Base-by-base conservation (phyloP, 2,888 invertebrate species). In the Trachelus tabidus region DNA sequence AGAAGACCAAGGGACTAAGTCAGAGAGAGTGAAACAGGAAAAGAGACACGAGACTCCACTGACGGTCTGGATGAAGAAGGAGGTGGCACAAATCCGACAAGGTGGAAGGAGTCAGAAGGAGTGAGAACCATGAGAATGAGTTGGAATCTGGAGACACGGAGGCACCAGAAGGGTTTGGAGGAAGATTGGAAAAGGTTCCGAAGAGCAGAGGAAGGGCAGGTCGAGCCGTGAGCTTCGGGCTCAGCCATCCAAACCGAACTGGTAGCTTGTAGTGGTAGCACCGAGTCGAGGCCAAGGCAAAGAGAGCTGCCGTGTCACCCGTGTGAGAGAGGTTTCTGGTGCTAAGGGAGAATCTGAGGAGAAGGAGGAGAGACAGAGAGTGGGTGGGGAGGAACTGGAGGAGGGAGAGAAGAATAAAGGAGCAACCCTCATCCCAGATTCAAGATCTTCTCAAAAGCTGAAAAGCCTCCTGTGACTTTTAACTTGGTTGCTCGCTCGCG, bases 211-310 rank as follows among this genome's bases (percentile, higher is more conserved):
- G 9, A 40, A 40, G 37, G 12, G 37, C 37, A 82, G 79, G 81
- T 81, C 79, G 82, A 80, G 82, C 77, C 77, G 80, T 77, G 56
- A 23, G 56, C 56, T 56, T 56, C 56, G 56, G 56, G 56, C 23
- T 56, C 56, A 56, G 56, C 56, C 56, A 56, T 56, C 23, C 56
- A 56, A 56, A 23, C 56, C 9, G 56, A 56, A 56, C 56, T 56
- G 56, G 56, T 15, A 23, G 56, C 56, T 56, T 56, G 56, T 56
- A 23, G 56, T 56, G 56, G 56, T 56, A 56, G 56, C 56, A 23
- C 9, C 23, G 56, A 56, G 56, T 33, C 31, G 71, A 71, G 71
- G 33, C 71, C 31, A 34, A 31, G 71, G 33, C 31, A 71, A 31
- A 71, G 31, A 31, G 31, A 31, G 71, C 71, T 71, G 31, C 71